These are phyloP conservation scores for Phenganax stokvisi DNA, from an alignment of 92 coral and sea anemone genomes.

Conservation along the genomic window DNA sequence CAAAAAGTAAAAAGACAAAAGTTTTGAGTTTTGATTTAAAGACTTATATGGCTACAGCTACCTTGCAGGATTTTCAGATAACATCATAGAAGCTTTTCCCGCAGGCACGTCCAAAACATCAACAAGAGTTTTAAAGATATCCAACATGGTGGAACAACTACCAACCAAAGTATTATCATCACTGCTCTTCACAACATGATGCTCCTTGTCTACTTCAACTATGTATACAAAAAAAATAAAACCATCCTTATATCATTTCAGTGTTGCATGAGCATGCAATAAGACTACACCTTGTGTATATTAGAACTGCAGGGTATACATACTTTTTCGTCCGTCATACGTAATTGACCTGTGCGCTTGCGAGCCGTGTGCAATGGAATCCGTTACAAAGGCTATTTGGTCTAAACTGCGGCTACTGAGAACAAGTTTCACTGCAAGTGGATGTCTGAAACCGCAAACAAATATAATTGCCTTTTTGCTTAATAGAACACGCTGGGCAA, in stretches of 20 bases:
- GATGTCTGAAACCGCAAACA: slow-evolving; percentile 29
- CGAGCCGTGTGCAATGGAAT: slow-evolving; percentile 40
- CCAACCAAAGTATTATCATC: slow-evolving; percentile 53
- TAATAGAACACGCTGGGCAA: no score
- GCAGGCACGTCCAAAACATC: slow-evolving; percentile 36
- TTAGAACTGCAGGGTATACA: not conserved
- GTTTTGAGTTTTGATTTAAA: not conserved
- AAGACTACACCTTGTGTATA: not conserved
- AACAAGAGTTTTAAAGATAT: slow-evolving; percentile 46
- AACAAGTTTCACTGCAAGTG: slow-evolving; percentile 41
- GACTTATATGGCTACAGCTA: not conserved
- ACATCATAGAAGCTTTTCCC: slow-evolving; percentile 52
- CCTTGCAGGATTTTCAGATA: slow-evolving; percentile 59
- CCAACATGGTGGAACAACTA: slow-evolving; percentile 51
- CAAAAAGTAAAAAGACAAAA: not conserved
- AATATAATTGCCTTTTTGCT: no score
- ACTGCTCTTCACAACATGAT: slow-evolving; percentile 35
- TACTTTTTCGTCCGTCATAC: slow-evolving; percentile 49
- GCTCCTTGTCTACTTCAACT: slow-evolving; percentile 47
- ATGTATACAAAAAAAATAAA: not conserved
- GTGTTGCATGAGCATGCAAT: not conserved
- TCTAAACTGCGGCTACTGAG: slow-evolving; percentile 46
- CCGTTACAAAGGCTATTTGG: slow-evolving; percentile 53
- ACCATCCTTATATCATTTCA: not conserved
- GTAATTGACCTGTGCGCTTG: slow-evolving; percentile 35